These are phyloP conservation scores for Pantherophis vulpinus DNA, from an alignment of 2,797 vertebrate genomes.

Conservation along the genomic window DNA sequence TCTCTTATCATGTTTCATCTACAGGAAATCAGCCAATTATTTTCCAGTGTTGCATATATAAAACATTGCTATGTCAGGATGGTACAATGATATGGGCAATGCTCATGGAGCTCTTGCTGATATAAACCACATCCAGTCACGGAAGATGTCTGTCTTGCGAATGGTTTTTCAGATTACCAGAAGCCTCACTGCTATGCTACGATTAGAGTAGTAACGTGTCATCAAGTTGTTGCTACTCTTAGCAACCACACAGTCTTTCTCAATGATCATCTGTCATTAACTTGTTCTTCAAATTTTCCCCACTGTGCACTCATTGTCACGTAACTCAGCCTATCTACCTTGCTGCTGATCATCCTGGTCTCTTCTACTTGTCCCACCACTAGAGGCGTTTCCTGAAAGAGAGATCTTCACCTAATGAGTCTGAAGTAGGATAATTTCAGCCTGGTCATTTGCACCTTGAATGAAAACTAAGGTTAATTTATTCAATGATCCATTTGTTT, in stretches of 20 bases:
- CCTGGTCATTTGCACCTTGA: neutral
- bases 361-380: neutral
- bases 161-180: neutral
- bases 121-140: conserved; percentile 43
- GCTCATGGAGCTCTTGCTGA: conserved; percentile 6
- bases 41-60: neutral
- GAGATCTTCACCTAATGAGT: neutral
- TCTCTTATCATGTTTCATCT: too few species aligned
- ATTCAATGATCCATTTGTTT: neutral
- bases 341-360: neutral
- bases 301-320: neutral
- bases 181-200: neutral
- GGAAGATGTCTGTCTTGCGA: conserved; percentile 3
- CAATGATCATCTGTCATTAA: neutral
- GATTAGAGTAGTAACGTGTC: neutral
- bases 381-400: neutral
- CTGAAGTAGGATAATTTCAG: neutral
- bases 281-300: neutral
- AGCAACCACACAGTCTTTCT: neutral
- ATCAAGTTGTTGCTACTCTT: neutral
- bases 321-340: neutral
- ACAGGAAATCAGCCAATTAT: too few species aligned
- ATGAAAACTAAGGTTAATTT: neutral
- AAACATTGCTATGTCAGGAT: neutral
- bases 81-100: conserved; percentile 29